Conservation (phyloP, 64 coral and sea anemone species). For the Platygyra sinensis region DNA sequence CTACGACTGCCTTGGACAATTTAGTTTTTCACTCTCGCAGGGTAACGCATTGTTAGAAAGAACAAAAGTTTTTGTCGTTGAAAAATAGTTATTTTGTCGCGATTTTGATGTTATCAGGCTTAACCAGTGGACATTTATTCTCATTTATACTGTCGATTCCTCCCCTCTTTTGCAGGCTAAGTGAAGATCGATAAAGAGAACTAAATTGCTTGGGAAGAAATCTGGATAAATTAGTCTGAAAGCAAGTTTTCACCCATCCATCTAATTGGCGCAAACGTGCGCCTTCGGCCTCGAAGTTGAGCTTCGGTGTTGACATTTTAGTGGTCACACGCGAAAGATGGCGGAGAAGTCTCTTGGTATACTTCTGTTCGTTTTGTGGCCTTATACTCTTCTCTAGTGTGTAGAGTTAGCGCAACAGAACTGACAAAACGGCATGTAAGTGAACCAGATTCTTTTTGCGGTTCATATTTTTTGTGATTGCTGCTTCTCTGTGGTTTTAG, state of each 20-base stretch:
- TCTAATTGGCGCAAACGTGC: not conserved
- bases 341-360: constrained; percentile 14
- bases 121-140: not conserved
- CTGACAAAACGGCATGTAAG: constrained; percentile 44
- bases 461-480: not conserved
- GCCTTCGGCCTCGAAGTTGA: constrained; percentile 3
- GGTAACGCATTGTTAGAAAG: constrained; percentile 23
- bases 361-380: constrained; percentile 29
- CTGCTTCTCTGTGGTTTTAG: constrained; percentile 4
- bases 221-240: too few species aligned
- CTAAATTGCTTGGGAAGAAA: not conserved
- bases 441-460: not conserved
- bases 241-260: not conserved
- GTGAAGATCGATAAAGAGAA: not conserved
- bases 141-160: not conserved
- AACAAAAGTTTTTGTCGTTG: not conserved
- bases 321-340: constrained; percentile 30
- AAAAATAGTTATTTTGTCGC: not conserved
- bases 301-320: constrained; percentile 32
- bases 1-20: not conserved
- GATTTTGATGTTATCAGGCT: not conserved
- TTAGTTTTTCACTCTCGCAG: not conserved
- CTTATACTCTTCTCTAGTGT: constrained; percentile 35
- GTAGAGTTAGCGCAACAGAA: constrained; percentile 7
- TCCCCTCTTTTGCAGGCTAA: constrained; percentile 6